Conservation (phyloP, 2,888 invertebrate genomes). For the Syrphus vitripennis region DNA sequence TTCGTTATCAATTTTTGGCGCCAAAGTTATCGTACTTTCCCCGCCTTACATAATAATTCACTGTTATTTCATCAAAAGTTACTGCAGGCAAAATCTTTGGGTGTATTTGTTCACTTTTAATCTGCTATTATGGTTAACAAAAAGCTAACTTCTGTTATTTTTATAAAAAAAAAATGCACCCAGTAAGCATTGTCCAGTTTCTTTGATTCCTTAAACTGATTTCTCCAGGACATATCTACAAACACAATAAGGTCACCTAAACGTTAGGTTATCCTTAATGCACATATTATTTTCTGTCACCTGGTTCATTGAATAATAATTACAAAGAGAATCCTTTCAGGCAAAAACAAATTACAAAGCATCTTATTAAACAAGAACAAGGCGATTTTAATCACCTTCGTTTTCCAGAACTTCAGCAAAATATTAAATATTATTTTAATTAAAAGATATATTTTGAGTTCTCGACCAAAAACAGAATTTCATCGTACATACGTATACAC, state of each 20-base stretch:
- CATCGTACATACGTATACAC: not conserved
- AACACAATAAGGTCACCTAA: not conserved
- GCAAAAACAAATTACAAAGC: not conserved
- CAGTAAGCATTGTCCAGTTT: too few relatives aligned
- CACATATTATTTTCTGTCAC: not conserved
- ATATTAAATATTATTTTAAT: not conserved
- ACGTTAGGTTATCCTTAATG: not conserved
- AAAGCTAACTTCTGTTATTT: too few relatives aligned
- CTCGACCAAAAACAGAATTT: not conserved
- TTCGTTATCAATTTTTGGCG: too few relatives aligned
- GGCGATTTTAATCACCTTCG: not conserved
- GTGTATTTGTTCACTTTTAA: too few relatives aligned
- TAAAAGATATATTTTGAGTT: not conserved
- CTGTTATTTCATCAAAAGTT: too few relatives aligned
- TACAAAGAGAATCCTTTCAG: not conserved
- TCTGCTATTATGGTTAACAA: too few relatives aligned
- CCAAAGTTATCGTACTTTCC: too few relatives aligned
- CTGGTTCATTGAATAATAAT: not conserved
- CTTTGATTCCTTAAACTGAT: not conserved
- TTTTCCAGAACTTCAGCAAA: not conserved
- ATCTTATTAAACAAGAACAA: not conserved
- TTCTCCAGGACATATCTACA: not conserved
- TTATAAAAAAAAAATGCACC: too few relatives aligned
- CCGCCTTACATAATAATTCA: too few relatives aligned
- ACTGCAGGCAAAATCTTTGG: too few relatives aligned